A percentile compares a stretch with the other conserved stretches of the same genome.
These are phyloP conservation scores for Ardeotis arabs DNA, from an alignment of 2,113 vertebrate genomes.

Conservation along the genomic window DNA sequence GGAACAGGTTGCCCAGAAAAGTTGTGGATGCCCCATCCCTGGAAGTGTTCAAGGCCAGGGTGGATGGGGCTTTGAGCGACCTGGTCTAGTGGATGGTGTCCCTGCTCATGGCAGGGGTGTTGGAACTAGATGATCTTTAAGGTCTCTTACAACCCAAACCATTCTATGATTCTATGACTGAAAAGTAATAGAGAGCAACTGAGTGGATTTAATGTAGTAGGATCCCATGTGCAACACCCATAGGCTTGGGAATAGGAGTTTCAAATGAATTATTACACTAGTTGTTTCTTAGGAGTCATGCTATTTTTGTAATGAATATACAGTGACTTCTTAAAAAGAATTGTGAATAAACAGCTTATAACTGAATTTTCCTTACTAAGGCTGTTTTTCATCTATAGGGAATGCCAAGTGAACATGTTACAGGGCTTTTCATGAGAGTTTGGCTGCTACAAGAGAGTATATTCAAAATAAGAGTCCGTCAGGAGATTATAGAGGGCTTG, in stretches of 20 bases:
- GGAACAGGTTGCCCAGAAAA: too few relatives aligned
- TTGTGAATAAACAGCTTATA: conserved; percentile 31
- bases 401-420: neutral
- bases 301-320: neutral
- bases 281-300: neutral
- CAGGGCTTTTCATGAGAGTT: neutral
- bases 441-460: neutral
- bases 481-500: neutral
- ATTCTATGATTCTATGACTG: neutral
- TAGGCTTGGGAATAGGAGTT: neutral
- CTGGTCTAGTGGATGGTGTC: too few relatives aligned
- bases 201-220: neutral
- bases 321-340: conserved; percentile 4
- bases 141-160: too few relatives aligned
- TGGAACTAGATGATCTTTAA: too few relatives aligned
- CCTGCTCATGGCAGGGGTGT: too few relatives aligned
- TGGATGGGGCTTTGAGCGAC: too few relatives aligned
- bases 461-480: conserved; percentile 43
- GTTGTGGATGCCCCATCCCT: too few relatives aligned
- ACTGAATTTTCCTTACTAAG: conserved; percentile 15
- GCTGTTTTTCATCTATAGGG: conserved; percentile 26
- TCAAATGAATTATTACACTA: neutral
- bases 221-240: neutral
- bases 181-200: neutral
- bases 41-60: too few relatives aligned